Conservation (phyloP, 2,888 invertebrate species). For the Drosophila neotestacea region DNA sequence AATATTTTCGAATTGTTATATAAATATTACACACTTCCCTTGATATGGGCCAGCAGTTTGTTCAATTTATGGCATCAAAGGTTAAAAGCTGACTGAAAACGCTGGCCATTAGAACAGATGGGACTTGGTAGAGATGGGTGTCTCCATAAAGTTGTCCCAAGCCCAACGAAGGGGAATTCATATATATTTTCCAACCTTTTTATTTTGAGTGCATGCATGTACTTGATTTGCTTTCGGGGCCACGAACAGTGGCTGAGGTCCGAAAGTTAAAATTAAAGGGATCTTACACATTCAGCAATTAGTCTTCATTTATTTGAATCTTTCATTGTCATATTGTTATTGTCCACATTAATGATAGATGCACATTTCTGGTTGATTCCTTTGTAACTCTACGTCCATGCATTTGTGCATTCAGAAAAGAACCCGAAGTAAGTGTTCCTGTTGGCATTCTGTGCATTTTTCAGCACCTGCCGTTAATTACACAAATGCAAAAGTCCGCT, state of each 20-base stretch:
- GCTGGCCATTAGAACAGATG: constrained; percentile 32
- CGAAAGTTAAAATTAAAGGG: neutral
- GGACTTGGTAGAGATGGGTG: constrained; percentile 16
- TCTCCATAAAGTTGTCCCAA: constrained; percentile 9
- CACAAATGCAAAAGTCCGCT: constrained; percentile 75
- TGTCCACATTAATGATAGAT: neutral
- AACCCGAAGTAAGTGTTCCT: constrained; percentile 39
- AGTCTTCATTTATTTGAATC: neutral
- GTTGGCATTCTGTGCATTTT: constrained; percentile 51
- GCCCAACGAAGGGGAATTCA: constrained; percentile 10
- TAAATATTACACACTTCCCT: constrained; percentile 53
- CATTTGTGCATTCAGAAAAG: constrained; percentile 15
- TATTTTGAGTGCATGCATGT: constrained; percentile 4
- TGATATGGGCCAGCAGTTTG: constrained; percentile 38
- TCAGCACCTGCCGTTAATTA: constrained; percentile 75
- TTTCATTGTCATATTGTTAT: neutral
- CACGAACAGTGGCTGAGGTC: constrained; percentile 18
- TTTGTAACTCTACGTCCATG: neutral
- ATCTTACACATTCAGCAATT: neutral
- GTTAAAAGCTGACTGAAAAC: constrained; percentile 55
- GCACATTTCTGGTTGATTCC: neutral
- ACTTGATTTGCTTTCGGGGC: neutral
- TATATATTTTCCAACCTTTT: constrained; percentile 24
- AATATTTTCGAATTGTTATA: constrained; percentile 70
- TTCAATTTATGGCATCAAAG: constrained; percentile 74